Evolutionary conservation across 30 jellyfish, hydroid and myxozoan species (phyloP).

Genomic region (Sanderia malayensis): DNA sequence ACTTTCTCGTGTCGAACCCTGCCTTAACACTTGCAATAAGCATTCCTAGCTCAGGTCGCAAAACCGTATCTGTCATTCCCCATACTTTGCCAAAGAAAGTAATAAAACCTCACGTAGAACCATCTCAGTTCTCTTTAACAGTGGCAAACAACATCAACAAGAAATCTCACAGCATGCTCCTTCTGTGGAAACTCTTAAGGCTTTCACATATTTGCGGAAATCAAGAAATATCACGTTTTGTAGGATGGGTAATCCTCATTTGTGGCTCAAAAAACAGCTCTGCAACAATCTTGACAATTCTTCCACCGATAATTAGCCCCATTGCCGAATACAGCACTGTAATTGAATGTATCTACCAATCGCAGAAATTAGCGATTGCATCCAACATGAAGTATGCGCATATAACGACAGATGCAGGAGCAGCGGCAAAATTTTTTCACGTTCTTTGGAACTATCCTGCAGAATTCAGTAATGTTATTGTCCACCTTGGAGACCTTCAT

Average conservation of each 20-base stretch:
- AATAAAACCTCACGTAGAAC: constrained; percentile 17
- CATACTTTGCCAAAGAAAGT: neutral
- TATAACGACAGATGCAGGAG: constrained; percentile 46
- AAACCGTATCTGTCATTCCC: constrained; percentile 14
- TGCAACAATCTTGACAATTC: constrained; percentile 25
- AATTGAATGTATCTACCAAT: constrained; percentile 28
- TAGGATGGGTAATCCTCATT: constrained; percentile 14
- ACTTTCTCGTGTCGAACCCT: no score
- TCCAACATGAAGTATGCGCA: constrained; percentile 37
- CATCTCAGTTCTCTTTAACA: constrained; percentile 10
- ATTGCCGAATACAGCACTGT: constrained; percentile 48
- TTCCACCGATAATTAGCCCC: constrained; percentile 40
- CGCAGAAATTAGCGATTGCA: constrained; percentile 28
- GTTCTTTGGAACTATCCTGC: constrained; percentile 37
- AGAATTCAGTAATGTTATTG: constrained; percentile 17
- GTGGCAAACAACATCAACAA: neutral
- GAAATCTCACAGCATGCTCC: neutral
- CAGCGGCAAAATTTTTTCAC: constrained; percentile 29
- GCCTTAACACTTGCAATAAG: no score
- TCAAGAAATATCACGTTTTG: constrained; percentile 11
- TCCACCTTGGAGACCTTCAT: constrained; percentile 32
- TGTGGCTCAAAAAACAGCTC: constrained; percentile 5
- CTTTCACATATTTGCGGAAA: neutral
- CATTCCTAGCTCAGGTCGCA: neutral
- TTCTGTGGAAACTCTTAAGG: constrained; percentile 7